Base-by-base conservation (phyloP, 2,797 vertebrate genomes). In the Bovichtus diacanthus region DNA sequence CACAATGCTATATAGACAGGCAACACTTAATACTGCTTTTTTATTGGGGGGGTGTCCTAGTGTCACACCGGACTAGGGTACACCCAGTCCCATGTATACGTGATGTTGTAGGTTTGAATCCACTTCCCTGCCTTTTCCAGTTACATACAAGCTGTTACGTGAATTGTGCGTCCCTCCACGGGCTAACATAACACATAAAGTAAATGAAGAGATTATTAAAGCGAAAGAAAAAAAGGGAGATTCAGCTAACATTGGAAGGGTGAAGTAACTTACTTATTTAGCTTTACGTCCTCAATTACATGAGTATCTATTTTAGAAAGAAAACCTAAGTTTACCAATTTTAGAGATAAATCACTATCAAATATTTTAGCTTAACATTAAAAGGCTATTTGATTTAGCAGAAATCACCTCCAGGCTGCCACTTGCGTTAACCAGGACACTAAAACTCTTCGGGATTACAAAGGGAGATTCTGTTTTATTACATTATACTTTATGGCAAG, bases 1-100 rank as follows among this genome's bases (percentile, higher is more conserved):
- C 89, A 93, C 89, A 88, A 88, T 89, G 85, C 89, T 81, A 88
- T 89, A 91, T 86, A 91, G 90, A 91, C 90, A 92, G 89, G 78
- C 87, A 89, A 90, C 89, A 90, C 89, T 90, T 92, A 88, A 91
- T 93, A 90, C 82, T 74, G 80, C 58, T 70, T 75, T 79, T 89
- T 81, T 84, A 68, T 70, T 73, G 75, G 72, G 83, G 86, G 84
- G 79, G 70, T 78, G 76, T 85, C 74, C 83, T 69, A 75, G 73
- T 78, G 69, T 84, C 76, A 86, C 81, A 77, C 54, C 46, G 34
- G 71, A 85, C 80, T 60, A 27, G 81, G 62, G 80, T 59, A 65
- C 61, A 88, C 84, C 74, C 74, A 86, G 70, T 62, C 66, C 68
- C 49, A 56, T 55, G 49, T 16, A 34, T 38, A 51, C 0, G 4